These are phyloP conservation scores for Melanotaenia nigrans DNA, from an alignment of 2,797 vertebrate genomes.

Conservation along the genomic window DNA sequence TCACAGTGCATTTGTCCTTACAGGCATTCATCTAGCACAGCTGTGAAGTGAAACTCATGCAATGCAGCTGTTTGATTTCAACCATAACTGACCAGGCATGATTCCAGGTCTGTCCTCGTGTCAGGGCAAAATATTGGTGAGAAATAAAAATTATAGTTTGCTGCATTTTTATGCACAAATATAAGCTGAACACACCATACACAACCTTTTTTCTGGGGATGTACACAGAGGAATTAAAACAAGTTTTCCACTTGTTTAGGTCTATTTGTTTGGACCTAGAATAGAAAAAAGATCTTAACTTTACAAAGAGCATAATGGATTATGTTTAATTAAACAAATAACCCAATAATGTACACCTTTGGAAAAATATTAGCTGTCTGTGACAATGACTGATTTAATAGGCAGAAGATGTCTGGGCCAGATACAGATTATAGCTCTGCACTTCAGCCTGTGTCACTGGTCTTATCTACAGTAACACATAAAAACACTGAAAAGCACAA, in stretches of 20 bases:
- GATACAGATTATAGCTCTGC: conserved; percentile 50
- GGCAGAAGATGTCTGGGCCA: conserved; percentile 46
- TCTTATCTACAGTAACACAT: conserved; percentile 38
- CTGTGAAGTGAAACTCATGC: conserved; percentile 15
- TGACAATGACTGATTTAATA: conserved; percentile 16
- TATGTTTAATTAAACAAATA: conserved; percentile 34
- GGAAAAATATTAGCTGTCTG: conserved; percentile 18
- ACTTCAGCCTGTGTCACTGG: conserved; percentile 27
- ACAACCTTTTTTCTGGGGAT: background rate
- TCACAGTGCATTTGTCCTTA: conserved; percentile 11
- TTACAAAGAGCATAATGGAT: background rate
- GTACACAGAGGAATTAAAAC: background rate
- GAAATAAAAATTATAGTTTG: background rate
- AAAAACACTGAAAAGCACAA: conserved; percentile 58
- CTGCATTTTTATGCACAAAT: background rate
- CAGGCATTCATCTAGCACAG: conserved; percentile 5
- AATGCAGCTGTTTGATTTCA: conserved; percentile 10
- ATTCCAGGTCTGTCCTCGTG: conserved; percentile 7
- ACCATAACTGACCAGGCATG: conserved; percentile 37
- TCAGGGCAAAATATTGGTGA: conserved; percentile 12
- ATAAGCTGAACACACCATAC: background rate
- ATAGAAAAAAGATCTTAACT: background rate
- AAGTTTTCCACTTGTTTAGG: background rate
- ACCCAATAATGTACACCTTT: conserved; percentile 2
- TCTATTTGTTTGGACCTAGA: background rate